Conservation (phyloP, 2,113 vertebrate species). For the Platichthys stellatus region DNA sequence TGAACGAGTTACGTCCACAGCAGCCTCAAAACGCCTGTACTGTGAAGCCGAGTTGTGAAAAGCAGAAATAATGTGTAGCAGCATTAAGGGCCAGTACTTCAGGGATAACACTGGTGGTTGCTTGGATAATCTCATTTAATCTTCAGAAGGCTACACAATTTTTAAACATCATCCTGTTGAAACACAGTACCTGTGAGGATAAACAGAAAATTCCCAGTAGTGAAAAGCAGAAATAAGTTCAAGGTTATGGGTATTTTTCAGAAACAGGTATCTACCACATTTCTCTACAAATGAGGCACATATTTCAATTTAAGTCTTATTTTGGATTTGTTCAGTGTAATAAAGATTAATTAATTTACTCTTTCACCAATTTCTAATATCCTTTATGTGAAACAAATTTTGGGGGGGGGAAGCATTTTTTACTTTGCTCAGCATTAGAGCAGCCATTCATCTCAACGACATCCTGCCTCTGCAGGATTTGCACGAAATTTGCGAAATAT, state of each 20-base stretch:
- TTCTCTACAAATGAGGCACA: neutral
- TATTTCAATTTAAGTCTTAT: neutral
- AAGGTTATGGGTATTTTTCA: neutral
- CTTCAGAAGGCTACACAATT: neutral
- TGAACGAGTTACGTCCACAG: conserved; percentile 5
- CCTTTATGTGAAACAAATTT: neutral
- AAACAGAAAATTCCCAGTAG: too few relatives aligned
- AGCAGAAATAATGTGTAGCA: neutral
- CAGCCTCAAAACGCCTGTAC: conserved; percentile 26
- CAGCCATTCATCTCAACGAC: neutral
- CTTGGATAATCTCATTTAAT: neutral
- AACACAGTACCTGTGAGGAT: neutral
- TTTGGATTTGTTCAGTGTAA: neutral
- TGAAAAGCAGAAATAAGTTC: neutral
- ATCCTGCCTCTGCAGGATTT: neutral
- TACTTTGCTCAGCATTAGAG: neutral
- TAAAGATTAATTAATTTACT: neutral
- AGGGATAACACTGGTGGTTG: neutral
- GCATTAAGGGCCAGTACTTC: neutral
- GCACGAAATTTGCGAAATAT: conserved; percentile 4
- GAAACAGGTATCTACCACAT: neutral
- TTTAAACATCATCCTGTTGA: neutral
- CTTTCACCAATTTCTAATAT: neutral
- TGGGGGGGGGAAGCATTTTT: neutral
- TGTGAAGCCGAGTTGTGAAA: conserved; percentile 20